A percentile compares a stretch with the other conserved stretches of the same genome.
Conservation (phyloP, 2,797 vertebrate species). For the Gymnocypris eckloni region DNA sequence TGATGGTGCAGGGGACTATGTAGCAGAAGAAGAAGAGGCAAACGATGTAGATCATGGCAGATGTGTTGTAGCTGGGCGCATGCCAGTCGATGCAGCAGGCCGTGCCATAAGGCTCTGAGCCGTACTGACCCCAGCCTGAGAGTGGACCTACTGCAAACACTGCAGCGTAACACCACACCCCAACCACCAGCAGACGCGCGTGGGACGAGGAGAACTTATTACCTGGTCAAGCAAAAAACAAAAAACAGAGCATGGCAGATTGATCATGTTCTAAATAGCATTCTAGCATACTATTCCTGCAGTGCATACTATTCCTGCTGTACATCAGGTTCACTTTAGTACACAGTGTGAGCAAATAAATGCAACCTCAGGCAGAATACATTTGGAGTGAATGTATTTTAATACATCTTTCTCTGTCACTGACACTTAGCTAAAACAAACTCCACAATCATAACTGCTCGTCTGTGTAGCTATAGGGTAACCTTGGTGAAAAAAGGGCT, state of each 20-base stretch:
- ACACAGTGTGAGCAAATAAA: not conserved
- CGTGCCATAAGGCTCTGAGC: conserved; percentile 86
- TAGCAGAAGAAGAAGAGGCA: conserved; percentile 89
- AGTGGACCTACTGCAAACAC: conserved; percentile 83
- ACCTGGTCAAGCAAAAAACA: conserved; percentile 74
- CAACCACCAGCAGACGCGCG: conserved; percentile 76
- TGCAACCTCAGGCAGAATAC: not conserved
- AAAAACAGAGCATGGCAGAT: not conserved
- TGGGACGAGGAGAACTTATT: conserved; percentile 82
- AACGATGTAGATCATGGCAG: conserved; percentile 83
- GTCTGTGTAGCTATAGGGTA: not conserved
- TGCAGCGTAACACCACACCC: conserved; percentile 82
- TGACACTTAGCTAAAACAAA: not conserved
- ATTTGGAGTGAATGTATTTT: not conserved
- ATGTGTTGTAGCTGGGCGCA: conserved; percentile 68
- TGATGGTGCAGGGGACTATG: conserved; percentile 83
- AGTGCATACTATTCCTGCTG: not conserved
- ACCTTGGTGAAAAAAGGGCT: not conserved
- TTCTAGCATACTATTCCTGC: not conserved
- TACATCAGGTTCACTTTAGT: too few species aligned
- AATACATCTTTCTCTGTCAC: not conserved
- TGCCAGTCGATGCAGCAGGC: conserved; percentile 89
- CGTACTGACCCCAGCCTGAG: conserved; percentile 83
- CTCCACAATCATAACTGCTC: not conserved
- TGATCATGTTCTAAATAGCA: not conserved